phyloP scores from a whole-genome alignment of 2,888 invertebrate species.

The Aproaerema taeniolella region DNA sequence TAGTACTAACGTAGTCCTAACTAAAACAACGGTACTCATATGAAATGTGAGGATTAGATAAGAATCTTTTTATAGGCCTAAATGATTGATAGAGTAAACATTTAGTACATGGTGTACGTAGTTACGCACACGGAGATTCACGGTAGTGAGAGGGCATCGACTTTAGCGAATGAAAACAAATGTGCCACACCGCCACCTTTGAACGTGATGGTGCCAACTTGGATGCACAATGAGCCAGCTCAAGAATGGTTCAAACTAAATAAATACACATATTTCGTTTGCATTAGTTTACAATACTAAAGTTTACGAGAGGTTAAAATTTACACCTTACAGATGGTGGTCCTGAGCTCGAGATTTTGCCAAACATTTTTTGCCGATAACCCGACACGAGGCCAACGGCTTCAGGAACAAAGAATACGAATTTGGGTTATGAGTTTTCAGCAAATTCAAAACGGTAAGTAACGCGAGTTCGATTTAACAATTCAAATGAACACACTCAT shows the following conservation, averaged over 20 bases:
- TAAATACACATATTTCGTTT: no score
- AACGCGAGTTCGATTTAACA: constrained; percentile 30
- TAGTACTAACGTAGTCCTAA: no score
- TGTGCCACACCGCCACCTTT: constrained; percentile 31
- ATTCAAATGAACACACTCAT: constrained; percentile 35
- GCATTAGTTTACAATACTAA: no score
- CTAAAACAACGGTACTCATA: no score
- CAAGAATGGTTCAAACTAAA: no score
- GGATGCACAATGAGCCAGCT: constrained; percentile 19
- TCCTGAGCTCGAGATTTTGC: constrained; percentile 43
- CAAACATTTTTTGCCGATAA: constrained; percentile 50
- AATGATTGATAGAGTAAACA: constrained; percentile 43
- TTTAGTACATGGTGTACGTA: no score
- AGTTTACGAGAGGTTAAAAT: no score
- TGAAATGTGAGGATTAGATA: no score
- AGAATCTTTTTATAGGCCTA: constrained; percentile 33
- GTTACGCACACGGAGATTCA: no score
- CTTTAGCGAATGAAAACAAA: constrained; percentile 37
- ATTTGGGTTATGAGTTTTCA: constrained; percentile 53
- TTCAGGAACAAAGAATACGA: constrained; percentile 43
- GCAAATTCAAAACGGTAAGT: constrained; percentile 34
- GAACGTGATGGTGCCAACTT: constrained; percentile 22
- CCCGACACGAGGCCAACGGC: constrained; percentile 43
- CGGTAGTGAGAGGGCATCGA: constrained; percentile 42
- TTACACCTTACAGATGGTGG: constrained; percentile 49